Percentiles rank a stretch among this genome's conserved stretches.
phyloP scores from a whole-genome alignment of 2,797 vertebrate species.

The Ibycter americanus region DNA sequence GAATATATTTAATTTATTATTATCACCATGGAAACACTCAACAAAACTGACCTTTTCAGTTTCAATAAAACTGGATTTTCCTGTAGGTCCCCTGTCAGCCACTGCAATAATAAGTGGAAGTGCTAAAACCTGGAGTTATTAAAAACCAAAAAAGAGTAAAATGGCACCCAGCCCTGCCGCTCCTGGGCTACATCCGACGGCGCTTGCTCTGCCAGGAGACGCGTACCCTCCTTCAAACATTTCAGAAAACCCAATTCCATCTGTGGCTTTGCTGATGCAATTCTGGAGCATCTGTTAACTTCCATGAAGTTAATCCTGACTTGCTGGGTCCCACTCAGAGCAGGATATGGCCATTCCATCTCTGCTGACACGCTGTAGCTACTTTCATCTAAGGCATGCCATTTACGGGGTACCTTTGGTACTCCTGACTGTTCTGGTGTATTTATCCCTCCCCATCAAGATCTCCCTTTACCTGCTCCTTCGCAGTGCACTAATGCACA shows the following conservation, averaged over 20 bases:
- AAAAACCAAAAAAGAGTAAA: slow-evolving; percentile 27
- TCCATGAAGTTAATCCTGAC: neutral
- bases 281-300: neutral
- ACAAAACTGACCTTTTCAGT: slow-evolving; percentile 81
- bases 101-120: slow-evolving; percentile 54
- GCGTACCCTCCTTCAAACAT: neutral
- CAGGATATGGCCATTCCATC: neutral
- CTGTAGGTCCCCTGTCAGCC: slow-evolving; percentile 68
- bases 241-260: neutral
- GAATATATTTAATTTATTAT: slow-evolving; percentile 75
- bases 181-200: neutral
- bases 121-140: slow-evolving; percentile 59
- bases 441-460: neutral
- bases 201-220: neutral
- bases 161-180: neutral
- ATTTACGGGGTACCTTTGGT: neutral
- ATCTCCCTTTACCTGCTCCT: neutral
- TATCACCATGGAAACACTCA: slow-evolving; percentile 78
- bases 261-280: neutral
- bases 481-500: neutral
- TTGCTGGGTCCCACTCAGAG: neutral
- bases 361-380: neutral
- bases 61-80: slow-evolving; percentile 80
- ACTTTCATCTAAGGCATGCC: neutral
- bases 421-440: neutral